Conservation (phyloP, 1,140 invertebrate species). For the Drosophila subpulchrella region DNA sequence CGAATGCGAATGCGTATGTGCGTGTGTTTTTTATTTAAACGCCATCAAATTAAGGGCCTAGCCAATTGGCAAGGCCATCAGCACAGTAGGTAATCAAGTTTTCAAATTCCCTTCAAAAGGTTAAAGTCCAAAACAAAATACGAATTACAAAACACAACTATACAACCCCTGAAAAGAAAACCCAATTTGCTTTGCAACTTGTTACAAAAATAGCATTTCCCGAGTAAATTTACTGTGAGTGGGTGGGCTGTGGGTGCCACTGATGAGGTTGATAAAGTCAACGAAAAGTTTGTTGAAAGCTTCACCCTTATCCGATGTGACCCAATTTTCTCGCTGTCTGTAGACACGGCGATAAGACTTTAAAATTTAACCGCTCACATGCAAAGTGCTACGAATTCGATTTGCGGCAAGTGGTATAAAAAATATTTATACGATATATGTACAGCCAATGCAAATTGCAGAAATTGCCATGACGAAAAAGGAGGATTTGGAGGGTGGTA, state of each 20-base stretch:
- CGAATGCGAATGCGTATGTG: conserved; percentile 13
- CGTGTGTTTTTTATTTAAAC: conserved; percentile 76
- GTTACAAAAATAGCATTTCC: conserved; percentile 41
- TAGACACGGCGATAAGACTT: conserved; percentile 59
- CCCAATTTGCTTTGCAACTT: conserved; percentile 42
- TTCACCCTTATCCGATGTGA: conserved; percentile 58
- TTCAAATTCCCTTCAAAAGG: conserved; percentile 46
- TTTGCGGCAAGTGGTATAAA: conserved; percentile 9
- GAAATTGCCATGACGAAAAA: conserved; percentile 67
- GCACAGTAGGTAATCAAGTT: conserved; percentile 73
- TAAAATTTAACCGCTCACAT: conserved; percentile 39
- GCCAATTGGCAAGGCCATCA: conserved; percentile 68
- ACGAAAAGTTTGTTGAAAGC: conserved; percentile 40
- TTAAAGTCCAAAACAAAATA: conserved; percentile 51
- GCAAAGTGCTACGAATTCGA: conserved; percentile 47
- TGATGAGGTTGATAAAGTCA: conserved; percentile 50
- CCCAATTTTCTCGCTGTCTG: conserved; percentile 58
- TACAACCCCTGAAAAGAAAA: conserved; percentile 2
- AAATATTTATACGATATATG: background rate
- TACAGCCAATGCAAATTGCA: conserved; percentile 35
- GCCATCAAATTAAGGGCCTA: conserved; percentile 80
- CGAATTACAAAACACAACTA: conserved; percentile 19
- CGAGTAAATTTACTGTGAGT: conserved; percentile 16
- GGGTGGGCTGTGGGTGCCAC: background rate
- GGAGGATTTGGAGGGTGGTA: conserved; percentile 70